Percentiles rank a stretch among this genome's conserved stretches.
phyloP scores from a whole-genome alignment of 2,797 vertebrate genomes.

The Acipenser ruthenus region DNA sequence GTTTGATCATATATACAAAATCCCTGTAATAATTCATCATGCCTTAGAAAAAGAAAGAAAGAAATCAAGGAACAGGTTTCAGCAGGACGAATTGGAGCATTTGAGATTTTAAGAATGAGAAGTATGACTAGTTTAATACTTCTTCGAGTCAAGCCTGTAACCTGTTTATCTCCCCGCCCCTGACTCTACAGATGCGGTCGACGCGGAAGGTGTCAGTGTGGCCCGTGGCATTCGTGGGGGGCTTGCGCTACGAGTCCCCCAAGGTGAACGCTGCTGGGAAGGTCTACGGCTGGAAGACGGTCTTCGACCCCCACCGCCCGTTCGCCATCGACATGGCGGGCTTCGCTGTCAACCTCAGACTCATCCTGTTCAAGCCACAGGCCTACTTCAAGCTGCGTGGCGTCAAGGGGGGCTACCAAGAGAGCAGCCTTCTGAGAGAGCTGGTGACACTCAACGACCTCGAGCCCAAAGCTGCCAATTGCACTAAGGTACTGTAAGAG shows the following conservation, averaged over 20 bases:
- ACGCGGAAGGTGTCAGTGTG: conserved; percentile 93
- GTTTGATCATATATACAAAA: too few relatives aligned
- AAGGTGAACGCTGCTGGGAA: conserved; percentile 92
- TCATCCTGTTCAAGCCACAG: conserved; percentile 90
- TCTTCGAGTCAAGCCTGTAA: too few relatives aligned
- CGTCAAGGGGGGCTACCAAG: conserved; percentile 95
- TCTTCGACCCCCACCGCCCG: conserved; percentile 92
- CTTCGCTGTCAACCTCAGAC: conserved; percentile 88
- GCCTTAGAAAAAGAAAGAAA: too few relatives aligned
- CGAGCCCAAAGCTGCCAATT: conserved; percentile 98
- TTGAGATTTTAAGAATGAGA: too few relatives aligned
- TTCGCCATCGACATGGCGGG: conserved; percentile 99
- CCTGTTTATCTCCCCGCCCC: too few relatives aligned
- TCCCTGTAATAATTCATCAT: too few relatives aligned
- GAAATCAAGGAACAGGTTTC: too few relatives aligned
- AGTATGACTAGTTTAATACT: too few relatives aligned
- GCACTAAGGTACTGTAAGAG: conserved; percentile 80
- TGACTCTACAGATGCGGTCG: conserved; percentile 75
- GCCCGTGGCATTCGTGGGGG: conserved; percentile 93
- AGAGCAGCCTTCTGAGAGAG: conserved; percentile 92
- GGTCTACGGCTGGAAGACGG: conserved; percentile 96
- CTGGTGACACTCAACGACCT: conserved; percentile 91
- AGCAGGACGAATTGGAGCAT: too few relatives aligned
- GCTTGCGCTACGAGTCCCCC: conserved; percentile 88
- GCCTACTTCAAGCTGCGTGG: conserved; percentile 96